phyloP scores from a whole-genome alignment of 1,140 invertebrate genomes.

The Steinernema khuongi region DNA sequence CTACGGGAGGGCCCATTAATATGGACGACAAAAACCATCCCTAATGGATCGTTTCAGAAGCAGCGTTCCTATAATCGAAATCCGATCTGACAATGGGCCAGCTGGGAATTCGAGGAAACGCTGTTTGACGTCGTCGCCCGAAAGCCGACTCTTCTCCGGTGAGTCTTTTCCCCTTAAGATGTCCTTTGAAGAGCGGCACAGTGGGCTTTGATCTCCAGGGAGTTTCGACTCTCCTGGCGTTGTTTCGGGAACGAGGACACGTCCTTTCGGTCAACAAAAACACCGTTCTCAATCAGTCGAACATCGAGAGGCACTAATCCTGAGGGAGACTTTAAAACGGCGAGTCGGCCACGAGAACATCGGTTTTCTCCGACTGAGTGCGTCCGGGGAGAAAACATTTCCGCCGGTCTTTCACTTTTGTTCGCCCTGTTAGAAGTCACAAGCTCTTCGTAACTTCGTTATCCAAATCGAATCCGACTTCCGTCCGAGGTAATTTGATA shows the following conservation, averaged over 20 bases:
- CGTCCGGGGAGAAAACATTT: no score
- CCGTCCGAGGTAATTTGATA: no score
- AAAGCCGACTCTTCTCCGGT: background rate
- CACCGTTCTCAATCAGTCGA: no score
- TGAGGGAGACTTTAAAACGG: no score
- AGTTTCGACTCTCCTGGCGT: background rate
- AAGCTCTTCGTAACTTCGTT: no score
- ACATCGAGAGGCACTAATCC: no score
- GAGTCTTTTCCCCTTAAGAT: background rate
- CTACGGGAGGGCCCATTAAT: background rate
- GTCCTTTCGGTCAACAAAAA: no score
- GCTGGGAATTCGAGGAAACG: background rate
- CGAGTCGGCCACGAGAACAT: no score
- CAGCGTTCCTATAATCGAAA: background rate
- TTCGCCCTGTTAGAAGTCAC: no score
- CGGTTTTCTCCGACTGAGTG: no score
- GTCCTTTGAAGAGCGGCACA: background rate
- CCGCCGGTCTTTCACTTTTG: no score
- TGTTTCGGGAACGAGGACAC: background rate
- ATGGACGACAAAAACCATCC: background rate
- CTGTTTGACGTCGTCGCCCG: background rate
- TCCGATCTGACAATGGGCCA: background rate
- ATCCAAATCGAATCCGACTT: no score
- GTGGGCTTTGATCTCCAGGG: background rate
- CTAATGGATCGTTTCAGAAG: slow-evolving; percentile 13